Evolutionary conservation across 64 coral and sea anemone species (phyloP).

Genomic region (Montipora foliosa): DNA sequence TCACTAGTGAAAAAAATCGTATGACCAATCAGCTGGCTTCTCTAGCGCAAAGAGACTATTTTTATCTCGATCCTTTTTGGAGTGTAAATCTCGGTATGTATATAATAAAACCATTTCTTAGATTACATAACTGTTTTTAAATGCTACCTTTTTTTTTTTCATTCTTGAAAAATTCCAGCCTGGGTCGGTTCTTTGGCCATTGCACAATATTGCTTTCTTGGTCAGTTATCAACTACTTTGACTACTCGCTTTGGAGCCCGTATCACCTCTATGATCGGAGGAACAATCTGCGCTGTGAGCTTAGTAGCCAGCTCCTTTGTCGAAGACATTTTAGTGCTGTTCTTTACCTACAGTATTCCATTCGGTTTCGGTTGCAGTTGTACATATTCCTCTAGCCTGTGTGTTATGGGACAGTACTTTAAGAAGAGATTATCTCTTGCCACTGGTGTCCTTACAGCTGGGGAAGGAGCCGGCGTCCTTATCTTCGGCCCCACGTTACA

Average conservation of each 20-base stretch:
- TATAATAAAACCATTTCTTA: too few relatives aligned
- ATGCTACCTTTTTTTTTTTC: not conserved
- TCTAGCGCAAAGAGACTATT: too few relatives aligned
- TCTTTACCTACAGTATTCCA: constrained; percentile 48
- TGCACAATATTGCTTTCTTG: constrained; percentile 18
- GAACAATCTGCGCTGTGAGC: constrained; percentile 16
- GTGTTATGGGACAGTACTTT: constrained; percentile 69
- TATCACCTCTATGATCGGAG: constrained; percentile 51
- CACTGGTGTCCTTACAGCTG: constrained; percentile 34
- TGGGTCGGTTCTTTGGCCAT: constrained; percentile 65
- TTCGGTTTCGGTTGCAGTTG: constrained; percentile 56
- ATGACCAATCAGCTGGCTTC: too few relatives aligned
- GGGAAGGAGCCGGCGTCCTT: constrained; percentile 5
- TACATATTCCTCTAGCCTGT: constrained; percentile 32
- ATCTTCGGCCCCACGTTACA: not conserved
- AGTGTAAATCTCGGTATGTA: too few relatives aligned
- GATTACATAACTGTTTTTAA: not conserved
- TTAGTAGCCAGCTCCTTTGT: constrained; percentile 44
- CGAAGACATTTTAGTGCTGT: constrained; percentile 39
- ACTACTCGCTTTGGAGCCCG: constrained; percentile 56
- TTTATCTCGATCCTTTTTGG: too few relatives aligned
- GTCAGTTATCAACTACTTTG: constrained; percentile 41
- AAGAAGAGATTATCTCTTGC: constrained; percentile 32
- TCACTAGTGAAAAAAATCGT: too few relatives aligned
- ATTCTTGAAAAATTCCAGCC: not conserved